phyloP scores from a whole-genome alignment of 2,113 vertebrate genomes.

The Solenodon paradoxus region DNA sequence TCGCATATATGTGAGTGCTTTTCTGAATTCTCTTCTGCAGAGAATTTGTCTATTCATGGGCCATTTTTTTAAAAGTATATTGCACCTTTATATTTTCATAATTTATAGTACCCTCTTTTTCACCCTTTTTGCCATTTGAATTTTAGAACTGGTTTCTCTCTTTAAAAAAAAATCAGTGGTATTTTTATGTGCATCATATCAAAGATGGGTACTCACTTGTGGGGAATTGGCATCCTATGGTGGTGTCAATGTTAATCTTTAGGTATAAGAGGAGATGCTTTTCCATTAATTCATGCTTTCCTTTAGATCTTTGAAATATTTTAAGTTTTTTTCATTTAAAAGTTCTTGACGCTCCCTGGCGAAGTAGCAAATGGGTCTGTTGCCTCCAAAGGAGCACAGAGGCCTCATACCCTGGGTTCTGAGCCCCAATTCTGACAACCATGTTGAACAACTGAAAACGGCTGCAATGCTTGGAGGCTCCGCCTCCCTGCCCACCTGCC shows the following conservation, averaged over 20 bases:
- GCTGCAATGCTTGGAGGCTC: too few species aligned
- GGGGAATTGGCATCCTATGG: neutral
- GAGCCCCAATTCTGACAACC: too few species aligned
- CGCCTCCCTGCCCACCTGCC: too few species aligned
- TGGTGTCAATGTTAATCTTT: neutral
- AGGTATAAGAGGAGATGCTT: neutral
- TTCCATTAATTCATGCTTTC: neutral
- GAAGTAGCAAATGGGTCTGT: too few species aligned
- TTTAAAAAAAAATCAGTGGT: neutral
- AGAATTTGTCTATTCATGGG: neutral
- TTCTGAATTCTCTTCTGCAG: constrained; percentile 17
- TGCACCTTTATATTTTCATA: neutral
- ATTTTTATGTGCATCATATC: constrained; percentile 26
- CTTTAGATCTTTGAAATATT: neutral
- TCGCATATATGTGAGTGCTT: neutral
- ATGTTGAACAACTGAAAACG: too few species aligned
- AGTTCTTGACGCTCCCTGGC: too few species aligned
- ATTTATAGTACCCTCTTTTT: neutral
- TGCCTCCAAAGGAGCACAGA: too few species aligned
- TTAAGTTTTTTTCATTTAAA: constrained; percentile 14
- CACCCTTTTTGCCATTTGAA: neutral
- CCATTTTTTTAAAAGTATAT: neutral
- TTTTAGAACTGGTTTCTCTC: neutral
- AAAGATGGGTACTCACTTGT: neutral
- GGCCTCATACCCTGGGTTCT: too few species aligned